Evolutionary conservation across 35 echinoderm and acorn worm genomes (phyloP), one percentile per base, ranked within the genome.

Genomic region (Diadema setosum): DNA sequence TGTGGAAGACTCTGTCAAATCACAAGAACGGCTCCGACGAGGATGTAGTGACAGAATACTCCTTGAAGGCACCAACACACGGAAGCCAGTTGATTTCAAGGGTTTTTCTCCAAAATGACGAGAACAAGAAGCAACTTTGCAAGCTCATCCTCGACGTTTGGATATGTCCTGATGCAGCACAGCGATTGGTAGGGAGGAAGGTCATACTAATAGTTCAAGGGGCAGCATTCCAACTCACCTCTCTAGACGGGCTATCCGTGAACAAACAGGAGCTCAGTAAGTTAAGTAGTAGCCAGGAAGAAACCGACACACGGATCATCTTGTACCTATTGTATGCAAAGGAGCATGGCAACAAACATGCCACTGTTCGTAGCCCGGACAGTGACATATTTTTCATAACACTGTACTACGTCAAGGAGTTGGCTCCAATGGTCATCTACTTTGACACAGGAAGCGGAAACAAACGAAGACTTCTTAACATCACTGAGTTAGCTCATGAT

Each of bases 371-470:
- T n/a, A n/a, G n/a, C n/a, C n/a, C n/a, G n/a, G n/a, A n/a, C n/a
- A n/a, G n/a, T n/a, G 83, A 69, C 12, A 85, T 85, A 25, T 65
- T 52, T 65, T 85, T 85, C 39, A 85, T 85, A 52, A 17, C 52
- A 29, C 52, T 89, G 55, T 33, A 89, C 17, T 61, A 89, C 39
- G 74, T 76, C 24, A 12, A 56, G 0, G 59, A 39, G 31, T 39
- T 89, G 37, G 29, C 7, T 23, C 73, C 29, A 6, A 12, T 89
- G 5, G 45, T 33, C 11, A 89, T 89, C 49, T 58, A 39, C 32
- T 89, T 89, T 82, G 87, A 89, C 39, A 89, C 87, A 11, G 35
- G 87, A 16, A 88, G 69, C 42, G 70, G 86, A 82, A 57, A 14
- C 25, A 88, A 88, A 25, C 70, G 43, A 49, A 82, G 76, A 58